Conservation (phyloP, 92 coral and sea anemone species). For the Phenganax marumi region DNA sequence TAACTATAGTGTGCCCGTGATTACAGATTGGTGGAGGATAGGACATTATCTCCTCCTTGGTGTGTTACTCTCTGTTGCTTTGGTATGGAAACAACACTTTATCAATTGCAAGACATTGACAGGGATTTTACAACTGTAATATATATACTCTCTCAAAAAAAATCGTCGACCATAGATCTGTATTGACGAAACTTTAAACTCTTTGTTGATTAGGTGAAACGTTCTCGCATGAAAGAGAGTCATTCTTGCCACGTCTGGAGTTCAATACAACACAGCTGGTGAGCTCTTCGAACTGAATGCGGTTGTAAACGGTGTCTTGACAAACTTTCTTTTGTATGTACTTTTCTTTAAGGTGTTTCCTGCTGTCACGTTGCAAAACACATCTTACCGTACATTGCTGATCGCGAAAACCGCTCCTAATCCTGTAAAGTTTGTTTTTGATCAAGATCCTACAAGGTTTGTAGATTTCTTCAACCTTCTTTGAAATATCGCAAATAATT, state of each 20-base stretch:
- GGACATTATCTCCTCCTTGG: conserved; percentile 93
- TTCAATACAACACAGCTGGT: conserved; percentile 82
- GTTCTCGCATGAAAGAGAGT: conserved; percentile 80
- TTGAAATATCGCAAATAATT: background rate
- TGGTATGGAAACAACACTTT: conserved; percentile 53
- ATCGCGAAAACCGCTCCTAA: conserved; percentile 74
- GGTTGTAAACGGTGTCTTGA: background rate
- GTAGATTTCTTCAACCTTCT: background rate
- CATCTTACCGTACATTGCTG: conserved; percentile 75
- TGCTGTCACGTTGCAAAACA: conserved; percentile 70
- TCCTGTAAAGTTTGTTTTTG: conserved; percentile 82
- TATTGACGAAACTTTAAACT: too few relatives aligned
- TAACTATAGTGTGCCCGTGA: conserved; percentile 96
- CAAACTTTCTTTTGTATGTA: background rate
- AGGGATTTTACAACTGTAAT: background rate
- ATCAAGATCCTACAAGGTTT: conserved; percentile 76
- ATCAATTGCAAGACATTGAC: too few relatives aligned
- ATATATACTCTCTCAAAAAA: too few relatives aligned
- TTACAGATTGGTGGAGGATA: conserved; percentile 91
- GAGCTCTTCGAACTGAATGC: background rate
- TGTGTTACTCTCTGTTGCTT: conserved; percentile 80
- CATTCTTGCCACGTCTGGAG: conserved; percentile 84
- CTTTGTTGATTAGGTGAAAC: conserved; percentile 73
- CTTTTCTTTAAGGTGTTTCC: conserved; percentile 74
- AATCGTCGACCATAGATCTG: too few relatives aligned